Conservation (phyloP, 2,888 invertebrate genomes). For the Drosophila peninsularis region DNA sequence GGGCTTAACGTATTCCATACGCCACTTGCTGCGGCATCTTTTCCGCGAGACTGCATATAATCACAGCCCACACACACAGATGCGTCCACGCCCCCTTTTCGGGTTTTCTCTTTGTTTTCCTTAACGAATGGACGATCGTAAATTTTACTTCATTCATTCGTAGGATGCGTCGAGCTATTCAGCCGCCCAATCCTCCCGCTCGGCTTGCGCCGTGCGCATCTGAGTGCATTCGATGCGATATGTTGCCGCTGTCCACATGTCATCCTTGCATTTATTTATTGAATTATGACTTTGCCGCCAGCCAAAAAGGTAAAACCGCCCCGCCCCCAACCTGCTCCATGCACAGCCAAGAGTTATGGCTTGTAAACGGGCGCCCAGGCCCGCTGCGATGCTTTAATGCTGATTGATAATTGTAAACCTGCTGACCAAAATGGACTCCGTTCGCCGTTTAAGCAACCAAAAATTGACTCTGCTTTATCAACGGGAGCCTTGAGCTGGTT, state of each 20-base stretch:
- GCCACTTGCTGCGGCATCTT: constrained; percentile 47
- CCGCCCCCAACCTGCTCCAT: neutral
- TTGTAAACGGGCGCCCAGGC: constrained; percentile 35
- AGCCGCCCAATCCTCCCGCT: neutral
- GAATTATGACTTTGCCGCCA: constrained; percentile 72
- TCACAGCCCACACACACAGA: constrained; percentile 43
- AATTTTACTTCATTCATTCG: constrained; percentile 73
- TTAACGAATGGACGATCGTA: constrained; percentile 66
- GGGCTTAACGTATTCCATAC: constrained; percentile 42
- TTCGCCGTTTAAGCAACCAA: neutral
- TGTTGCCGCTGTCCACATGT: constrained; percentile 78
- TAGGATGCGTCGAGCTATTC: constrained; percentile 34
- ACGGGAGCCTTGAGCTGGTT: neutral
- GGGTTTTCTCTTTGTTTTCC: constrained; percentile 57
- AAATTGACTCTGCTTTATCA: neutral
- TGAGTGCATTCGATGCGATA: constrained; percentile 80
- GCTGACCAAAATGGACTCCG: constrained; percentile 2
- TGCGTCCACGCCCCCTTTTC: neutral
- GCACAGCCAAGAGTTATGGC: constrained; percentile 38
- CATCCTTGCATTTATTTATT: constrained; percentile 82
- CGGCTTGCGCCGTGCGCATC: constrained; percentile 50
- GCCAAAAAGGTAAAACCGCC: constrained; percentile 27
- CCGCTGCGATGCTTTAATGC: constrained; percentile 37
- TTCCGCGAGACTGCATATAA: constrained; percentile 62
- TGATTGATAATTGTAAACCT: constrained; percentile 47